A percentile compares a stretch with the other conserved stretches of the same genome.
Evolutionary conservation across 2,888 invertebrate genomes (phyloP).

Genomic region (Xanthorhoe spadicearia): DNA sequence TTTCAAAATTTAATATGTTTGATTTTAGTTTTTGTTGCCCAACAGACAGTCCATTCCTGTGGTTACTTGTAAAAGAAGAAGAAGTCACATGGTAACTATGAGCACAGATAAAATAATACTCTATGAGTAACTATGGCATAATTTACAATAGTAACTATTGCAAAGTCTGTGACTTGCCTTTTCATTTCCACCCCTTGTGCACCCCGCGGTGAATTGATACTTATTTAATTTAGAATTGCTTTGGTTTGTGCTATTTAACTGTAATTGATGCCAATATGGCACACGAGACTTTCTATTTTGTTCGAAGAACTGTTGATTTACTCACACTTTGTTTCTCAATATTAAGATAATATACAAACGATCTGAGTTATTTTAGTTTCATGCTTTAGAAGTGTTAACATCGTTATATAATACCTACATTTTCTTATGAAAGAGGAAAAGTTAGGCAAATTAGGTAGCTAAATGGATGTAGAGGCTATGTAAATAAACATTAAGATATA

Average conservation of each 20-base stretch:
- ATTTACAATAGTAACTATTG: slow-evolving; percentile 18
- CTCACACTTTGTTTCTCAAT: neutral
- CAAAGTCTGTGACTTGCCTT: slow-evolving; percentile 46
- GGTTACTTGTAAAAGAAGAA: neutral
- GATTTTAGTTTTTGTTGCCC: too few species aligned
- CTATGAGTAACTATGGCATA: slow-evolving; percentile 23
- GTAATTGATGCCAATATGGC: slow-evolving; percentile 18
- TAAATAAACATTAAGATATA: too few species aligned
- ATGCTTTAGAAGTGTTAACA: too few species aligned
- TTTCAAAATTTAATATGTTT: too few species aligned
- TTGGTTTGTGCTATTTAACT: slow-evolving; percentile 20
- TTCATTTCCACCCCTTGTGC: slow-evolving; percentile 58
- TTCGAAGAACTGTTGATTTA: neutral
- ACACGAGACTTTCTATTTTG: neutral
- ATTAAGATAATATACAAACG: neutral
- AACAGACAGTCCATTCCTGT: too few species aligned
- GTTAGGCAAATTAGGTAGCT: too few species aligned
- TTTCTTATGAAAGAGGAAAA: too few species aligned
- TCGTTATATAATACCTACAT: too few species aligned
- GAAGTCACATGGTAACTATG: slow-evolving; percentile 16
- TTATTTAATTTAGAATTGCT: slow-evolving; percentile 43
- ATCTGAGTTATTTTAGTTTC: too few species aligned
- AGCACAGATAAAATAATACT: too few species aligned
- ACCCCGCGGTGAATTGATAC: slow-evolving; percentile 41
- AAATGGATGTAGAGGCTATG: too few species aligned